Evolutionary conservation across 1,140 invertebrate genomes (phyloP), one percentile per base, ranked within the genome.

Genomic region (Drosophila orena): DNA sequence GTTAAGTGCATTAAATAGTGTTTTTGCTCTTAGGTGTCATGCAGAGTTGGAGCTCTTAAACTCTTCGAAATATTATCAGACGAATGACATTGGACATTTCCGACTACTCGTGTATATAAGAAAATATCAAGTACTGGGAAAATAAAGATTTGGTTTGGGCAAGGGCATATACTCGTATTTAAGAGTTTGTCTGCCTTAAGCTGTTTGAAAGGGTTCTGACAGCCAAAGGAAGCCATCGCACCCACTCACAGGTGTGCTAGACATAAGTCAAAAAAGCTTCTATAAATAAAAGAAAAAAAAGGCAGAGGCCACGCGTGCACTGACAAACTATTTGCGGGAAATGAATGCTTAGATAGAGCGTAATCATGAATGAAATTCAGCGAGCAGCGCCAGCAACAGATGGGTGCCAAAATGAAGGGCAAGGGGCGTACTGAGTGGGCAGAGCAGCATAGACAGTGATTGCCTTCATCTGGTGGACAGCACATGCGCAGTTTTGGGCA

Each of bases 331-430:
- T 49, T 47, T 47, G 7, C 40, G 8, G 4, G 34, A 53, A 6
- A 14, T 4, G 8, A 40, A 22, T 69, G 66, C n/a, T 11, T 44
- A 55, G 55, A 34, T 40, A 34, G 35, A 38, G 44, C 17, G 60
- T 2, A 1, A 24, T 34, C 43, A 66, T 66, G 66, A 70, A 70
- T 70, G 66, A 68, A 70, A 46, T 55, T 38, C 11, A 12, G 40
- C 5, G 20, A 4, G 15, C 44, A 15, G 22, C 34, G 20, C 15
- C 42, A 24, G 62, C 62, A 66, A 66, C 62, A 66, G 62, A 65
- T 66, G 59, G 24, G 58, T 20, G 47, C 24, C 53, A 10, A 15
- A 42, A 27, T 14, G 4, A 14, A 10, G 12, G 12, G 14, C 14
- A 30, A 17, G 17, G 17, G 12, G 10, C 17, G n/a, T 12, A 6